phyloP scores from a whole-genome alignment of 2,888 invertebrate species.

The Archaeoteleia sp. region DNA sequence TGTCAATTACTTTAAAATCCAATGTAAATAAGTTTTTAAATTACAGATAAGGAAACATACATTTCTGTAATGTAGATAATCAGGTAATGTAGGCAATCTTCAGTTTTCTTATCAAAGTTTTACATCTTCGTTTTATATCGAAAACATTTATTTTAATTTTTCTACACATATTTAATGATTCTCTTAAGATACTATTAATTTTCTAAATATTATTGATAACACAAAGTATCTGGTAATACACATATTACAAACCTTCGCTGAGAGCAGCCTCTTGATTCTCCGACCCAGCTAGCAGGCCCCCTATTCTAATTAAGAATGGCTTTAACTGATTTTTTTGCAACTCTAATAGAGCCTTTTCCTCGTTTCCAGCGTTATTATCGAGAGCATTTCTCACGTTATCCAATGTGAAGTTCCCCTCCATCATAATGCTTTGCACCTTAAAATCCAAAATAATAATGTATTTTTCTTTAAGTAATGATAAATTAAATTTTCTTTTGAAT shows the following conservation, averaged over 20 bases:
- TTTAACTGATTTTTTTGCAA: conserved; percentile 85
- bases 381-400: conserved; percentile 84
- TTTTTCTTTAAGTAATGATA: not conserved
- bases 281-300: conserved; percentile 84
- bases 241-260: conserved; percentile 62
- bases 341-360: conserved; percentile 83
- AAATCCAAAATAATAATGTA: conserved; percentile 12
- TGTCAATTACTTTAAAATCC: too few species aligned
- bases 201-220: too few species aligned
- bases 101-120: too few species aligned
- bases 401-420: conserved; percentile 81
- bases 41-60: too few species aligned
- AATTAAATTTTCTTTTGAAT: not conserved
- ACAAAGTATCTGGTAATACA: conserved; percentile 1
- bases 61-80: too few species aligned
- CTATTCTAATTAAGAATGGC: conserved; percentile 87
- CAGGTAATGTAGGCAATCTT: too few species aligned
- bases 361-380: conserved; percentile 81
- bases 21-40: too few species aligned
- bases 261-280: conserved; percentile 81
- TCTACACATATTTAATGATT: too few species aligned
- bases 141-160: too few species aligned
- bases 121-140: too few species aligned
- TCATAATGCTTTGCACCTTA: conserved; percentile 62
- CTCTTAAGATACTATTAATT: too few species aligned